phyloP scores from a whole-genome alignment of 2,888 invertebrate species.

The Apamea sordens region DNA sequence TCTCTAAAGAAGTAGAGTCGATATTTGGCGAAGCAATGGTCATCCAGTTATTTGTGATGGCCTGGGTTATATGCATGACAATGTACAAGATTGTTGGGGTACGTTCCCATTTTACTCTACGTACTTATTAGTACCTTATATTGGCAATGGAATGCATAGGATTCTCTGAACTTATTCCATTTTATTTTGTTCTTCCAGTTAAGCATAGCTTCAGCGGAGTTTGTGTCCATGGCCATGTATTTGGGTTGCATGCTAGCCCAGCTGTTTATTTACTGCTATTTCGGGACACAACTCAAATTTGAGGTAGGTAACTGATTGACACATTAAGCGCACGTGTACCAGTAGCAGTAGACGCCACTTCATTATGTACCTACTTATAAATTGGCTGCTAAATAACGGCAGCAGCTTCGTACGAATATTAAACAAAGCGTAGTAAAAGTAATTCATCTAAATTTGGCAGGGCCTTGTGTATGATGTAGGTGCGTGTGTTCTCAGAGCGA shows the following conservation, averaged over 20 bases:
- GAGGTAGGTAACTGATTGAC: conserved; percentile 80
- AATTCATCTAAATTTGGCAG: conserved; percentile 48
- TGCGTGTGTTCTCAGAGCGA: conserved; percentile 76
- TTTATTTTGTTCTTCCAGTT: conserved; percentile 75
- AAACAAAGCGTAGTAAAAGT: conserved; percentile 39
- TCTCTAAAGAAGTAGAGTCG: conserved; percentile 79
- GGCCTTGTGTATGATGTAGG: conserved; percentile 11
- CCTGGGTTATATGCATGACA: conserved; percentile 86
- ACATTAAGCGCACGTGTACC: conserved; percentile 28
- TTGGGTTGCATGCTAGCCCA: conserved; percentile 82
- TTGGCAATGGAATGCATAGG: background rate
- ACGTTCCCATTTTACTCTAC: conserved; percentile 57
- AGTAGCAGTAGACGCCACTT: conserved; percentile 36
- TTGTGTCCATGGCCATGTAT: conserved; percentile 80
- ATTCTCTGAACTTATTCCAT: background rate
- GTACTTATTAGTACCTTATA: too few species aligned
- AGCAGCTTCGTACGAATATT: conserved; percentile 12
- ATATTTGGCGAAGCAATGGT: conserved; percentile 82
- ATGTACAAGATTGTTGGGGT: conserved; percentile 84
- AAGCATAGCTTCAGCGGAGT: conserved; percentile 78
- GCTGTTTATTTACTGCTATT: conserved; percentile 84
- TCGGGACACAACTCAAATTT: conserved; percentile 80
- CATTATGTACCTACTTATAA: conserved; percentile 8
- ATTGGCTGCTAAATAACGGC: conserved; percentile 13
- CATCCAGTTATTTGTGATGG: conserved; percentile 79